Conservation (phyloP, 2,113 vertebrate genomes). For the Clarias batrachus region DNA sequence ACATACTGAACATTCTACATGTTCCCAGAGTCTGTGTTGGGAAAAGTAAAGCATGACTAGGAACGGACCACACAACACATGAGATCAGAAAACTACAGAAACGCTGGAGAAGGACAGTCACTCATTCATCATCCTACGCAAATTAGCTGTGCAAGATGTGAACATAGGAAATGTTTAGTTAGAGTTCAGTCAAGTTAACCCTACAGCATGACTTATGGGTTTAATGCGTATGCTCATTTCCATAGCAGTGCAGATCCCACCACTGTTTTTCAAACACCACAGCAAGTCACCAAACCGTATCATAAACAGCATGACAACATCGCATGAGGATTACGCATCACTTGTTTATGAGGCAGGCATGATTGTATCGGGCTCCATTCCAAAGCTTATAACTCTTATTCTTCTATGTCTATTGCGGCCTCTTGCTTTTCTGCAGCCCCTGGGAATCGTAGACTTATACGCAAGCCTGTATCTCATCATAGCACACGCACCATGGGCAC, state of each 20-base stretch:
- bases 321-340: not conserved
- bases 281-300: not conserved
- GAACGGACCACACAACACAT: slow-evolving; percentile 53
- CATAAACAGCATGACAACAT: not conserved
- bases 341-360: slow-evolving; percentile 5
- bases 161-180: not conserved
- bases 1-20: slow-evolving; percentile 62
- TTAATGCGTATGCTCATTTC: no score
- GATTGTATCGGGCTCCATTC: slow-evolving; percentile 22
- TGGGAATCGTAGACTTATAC: slow-evolving; percentile 39
- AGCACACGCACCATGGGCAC: slow-evolving; percentile 47
- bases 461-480: slow-evolving; percentile 58
- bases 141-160: not conserved
- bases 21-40: slow-evolving; percentile 47
- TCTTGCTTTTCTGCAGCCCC: slow-evolving; percentile 59
- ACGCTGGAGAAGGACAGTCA: not conserved
- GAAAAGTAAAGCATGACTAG: slow-evolving; percentile 53
- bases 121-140: slow-evolving; percentile 5
- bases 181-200: no score
- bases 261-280: not conserved
- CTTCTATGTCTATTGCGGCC: slow-evolving; percentile 26
- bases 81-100: slow-evolving; percentile 33
- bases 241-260: not conserved
- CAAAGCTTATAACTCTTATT: slow-evolving; percentile 22
- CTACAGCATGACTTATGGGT: not conserved